A percentile compares a stretch with the other conserved stretches of the same genome.
Conservation (phyloP, 2,888 invertebrate species). For the Bellardia bayeri region DNA sequence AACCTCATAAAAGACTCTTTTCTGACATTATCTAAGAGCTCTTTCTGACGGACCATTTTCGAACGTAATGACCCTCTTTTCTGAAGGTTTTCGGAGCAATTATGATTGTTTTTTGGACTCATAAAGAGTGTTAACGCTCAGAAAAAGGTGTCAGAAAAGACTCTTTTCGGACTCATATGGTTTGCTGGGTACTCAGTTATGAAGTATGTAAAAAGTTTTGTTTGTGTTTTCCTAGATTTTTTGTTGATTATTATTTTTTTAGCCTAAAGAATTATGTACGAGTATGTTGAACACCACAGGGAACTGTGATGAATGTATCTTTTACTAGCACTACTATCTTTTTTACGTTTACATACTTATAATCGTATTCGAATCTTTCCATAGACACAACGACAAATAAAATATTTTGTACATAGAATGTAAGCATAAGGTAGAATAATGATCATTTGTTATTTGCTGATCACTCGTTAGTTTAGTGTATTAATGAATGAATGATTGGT, state of each 20-base stretch:
- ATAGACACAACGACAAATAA: background rate
- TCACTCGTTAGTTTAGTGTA: conserved; percentile 47
- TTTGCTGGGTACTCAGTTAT: background rate
- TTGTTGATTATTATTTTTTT: conserved; percentile 22
- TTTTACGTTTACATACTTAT: background rate
- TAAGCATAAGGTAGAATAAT: conserved; percentile 27
- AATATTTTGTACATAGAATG: background rate
- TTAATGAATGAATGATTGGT: conserved; percentile 47
- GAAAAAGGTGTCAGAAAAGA: no score
- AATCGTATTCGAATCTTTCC: background rate
- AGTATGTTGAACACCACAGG: conserved; percentile 34
- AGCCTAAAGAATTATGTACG: background rate
- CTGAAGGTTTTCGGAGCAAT: no score
- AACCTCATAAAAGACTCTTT: no score
- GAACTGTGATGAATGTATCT: conserved; percentile 46
- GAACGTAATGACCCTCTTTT: no score
- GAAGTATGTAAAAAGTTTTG: conserved; percentile 9
- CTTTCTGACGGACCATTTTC: no score
- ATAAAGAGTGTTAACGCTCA: no score
- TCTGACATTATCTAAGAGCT: no score
- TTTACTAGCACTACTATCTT: background rate
- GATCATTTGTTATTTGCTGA: conserved; percentile 52
- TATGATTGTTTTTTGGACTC: no score
- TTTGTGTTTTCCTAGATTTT: conserved; percentile 28
- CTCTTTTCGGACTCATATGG: no score